Base-by-base conservation (phyloP, 2,797 vertebrate species). In the Pangasius larnaudii region DNA sequence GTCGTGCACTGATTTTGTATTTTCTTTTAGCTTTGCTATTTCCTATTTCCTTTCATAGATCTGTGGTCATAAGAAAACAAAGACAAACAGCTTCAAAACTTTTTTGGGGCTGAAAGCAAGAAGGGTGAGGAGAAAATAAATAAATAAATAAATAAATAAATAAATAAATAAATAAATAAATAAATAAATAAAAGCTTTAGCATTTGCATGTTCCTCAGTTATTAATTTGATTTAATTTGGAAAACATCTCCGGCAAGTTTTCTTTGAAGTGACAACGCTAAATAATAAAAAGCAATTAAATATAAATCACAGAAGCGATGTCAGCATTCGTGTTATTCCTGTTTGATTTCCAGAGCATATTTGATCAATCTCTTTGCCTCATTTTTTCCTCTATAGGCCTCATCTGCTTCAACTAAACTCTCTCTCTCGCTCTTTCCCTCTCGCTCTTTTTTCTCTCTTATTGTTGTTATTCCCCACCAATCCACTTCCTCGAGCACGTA, bases 261-360 rank as follows among this genome's bases (percentile, higher is more conserved):
- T 91, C 95, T 96, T 97, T 96, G 96, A 97, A 96, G 95, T 96
- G 95, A 96, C 95, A 95, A 93, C 94, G 95, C 95, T 93, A 96
- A 96, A 96, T 96, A 96, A 96, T 96, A 96, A 97, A 96, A 93
- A 92, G 85, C 92, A 94, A 96, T 97, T 96, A 97, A 96, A 96
- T 94, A 96, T 96, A 95, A 96, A 96, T 96, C 95, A 96, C 93
- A 96, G 91, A 90, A 91, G 92, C 92, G 56, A 91, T 95, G 95
- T 96, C 94, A 94, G 92, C 85, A 84, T 93, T 93, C 93, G 92
- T 93, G 91, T 94, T 95, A 96, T 95, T 95, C 92, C 94, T 93
- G 92, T 95, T 96, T 95, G 95, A 96, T 96, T 96, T 96, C 94
- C 88, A 92, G 92, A 96, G 95, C 94, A 94, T 94, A 95, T 96